A percentile compares a stretch with the other conserved stretches of the same genome.
Conservation (phyloP, 2,888 invertebrate genomes). For the Acrobasis repandana region DNA sequence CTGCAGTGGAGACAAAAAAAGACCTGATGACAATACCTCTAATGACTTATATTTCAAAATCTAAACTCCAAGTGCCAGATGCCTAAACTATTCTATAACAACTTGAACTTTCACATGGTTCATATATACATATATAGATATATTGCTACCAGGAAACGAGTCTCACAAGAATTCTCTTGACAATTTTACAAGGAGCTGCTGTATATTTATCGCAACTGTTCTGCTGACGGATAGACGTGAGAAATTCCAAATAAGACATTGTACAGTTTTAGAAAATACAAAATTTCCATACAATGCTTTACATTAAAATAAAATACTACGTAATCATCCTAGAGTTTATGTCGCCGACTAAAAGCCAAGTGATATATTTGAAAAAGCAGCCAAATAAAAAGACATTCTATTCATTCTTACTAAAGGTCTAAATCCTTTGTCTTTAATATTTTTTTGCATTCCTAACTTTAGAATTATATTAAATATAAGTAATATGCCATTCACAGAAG, state of each 20-base stretch:
- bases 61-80: too few species aligned
- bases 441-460: conserved; percentile 21
- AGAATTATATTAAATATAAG: conserved; percentile 28
- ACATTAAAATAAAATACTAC: conserved; percentile 14
- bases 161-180: background rate
- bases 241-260: conserved; percentile 18
- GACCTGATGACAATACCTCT: too few species aligned
- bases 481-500: conserved; percentile 29
- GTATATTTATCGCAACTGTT: conserved; percentile 15
- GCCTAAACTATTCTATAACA: background rate
- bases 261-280: conserved; percentile 18
- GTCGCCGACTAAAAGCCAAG: background rate
- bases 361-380: background rate
- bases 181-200: conserved; percentile 2
- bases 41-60: too few species aligned
- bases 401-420: background rate
- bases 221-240: conserved; percentile 17
- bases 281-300: conserved; percentile 21
- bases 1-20: too few species aligned
- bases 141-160: background rate
- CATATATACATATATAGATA: background rate
- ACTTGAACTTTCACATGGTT: background rate
- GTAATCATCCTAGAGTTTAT: conserved; percentile 8
- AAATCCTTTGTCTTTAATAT: background rate
- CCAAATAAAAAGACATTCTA: background rate